Base-by-base conservation (phyloP, 1,140 invertebrate genomes). In the Drosophila tristis region DNA sequence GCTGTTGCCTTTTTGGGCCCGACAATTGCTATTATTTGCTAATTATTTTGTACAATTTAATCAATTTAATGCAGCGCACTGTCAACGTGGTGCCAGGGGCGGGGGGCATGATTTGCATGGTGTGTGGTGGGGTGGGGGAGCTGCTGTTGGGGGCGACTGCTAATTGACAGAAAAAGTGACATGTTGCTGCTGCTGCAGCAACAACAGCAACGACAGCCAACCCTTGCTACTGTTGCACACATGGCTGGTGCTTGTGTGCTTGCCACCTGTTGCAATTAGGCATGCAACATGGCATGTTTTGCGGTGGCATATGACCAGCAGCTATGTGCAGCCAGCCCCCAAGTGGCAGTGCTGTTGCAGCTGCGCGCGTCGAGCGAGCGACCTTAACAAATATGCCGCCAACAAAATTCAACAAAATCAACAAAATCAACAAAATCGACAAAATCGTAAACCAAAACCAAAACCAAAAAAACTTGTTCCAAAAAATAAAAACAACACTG, bases 201-300 rank as follows among this genome's bases (percentile, higher is more conserved):
- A 59, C 66, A 16, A 16, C 16, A 16, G 16, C 16, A 16, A 1
- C 16, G 35, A 68, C 66, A 70, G 11, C 3, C 11, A 39, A 39
- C 35, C 35, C 35, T 39, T 39, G 35, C 31, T 8, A 31, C 31
- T 31, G 31, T 8, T 31, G 31, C 31, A 31, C 31, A 31, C 31
- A 31, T 8, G 29, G 67, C 42, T 62, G 64, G 53, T 54, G 56
- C 16, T 47, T 62, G 72, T 60, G 58, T 73, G 67, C 66, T 89
- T 89, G 84, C 84, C 84, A 89, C 84, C 84, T 89, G 84, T 89
- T 89, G 84, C 85, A 89, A 89, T 89, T 89, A 89, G 80, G 84
- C 80, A 90, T 89, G 84, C 84, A 87, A 89, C 85, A 90, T 84
- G 80, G 64, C 84, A 80, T 87, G 84, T 84, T 87, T 70, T 64